These are phyloP conservation scores for Cirrhinus mrigala DNA, from an alignment of 2,797 vertebrate species.

Conservation along the genomic window DNA sequence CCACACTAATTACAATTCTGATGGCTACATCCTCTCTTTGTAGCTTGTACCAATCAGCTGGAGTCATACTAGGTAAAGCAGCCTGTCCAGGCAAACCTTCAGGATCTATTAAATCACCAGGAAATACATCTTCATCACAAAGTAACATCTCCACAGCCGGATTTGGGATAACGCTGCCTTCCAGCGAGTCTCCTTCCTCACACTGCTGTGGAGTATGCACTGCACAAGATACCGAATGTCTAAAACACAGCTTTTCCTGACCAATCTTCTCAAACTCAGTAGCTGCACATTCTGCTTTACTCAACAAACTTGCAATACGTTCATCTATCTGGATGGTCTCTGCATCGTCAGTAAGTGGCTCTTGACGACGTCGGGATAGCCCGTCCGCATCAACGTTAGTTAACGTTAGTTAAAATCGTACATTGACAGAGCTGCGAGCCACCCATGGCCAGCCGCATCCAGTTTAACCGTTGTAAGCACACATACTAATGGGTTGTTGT, in stretches of 20 bases:
- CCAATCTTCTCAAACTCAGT: background rate
- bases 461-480: too few relatives aligned
- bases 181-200: background rate
- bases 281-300: background rate
- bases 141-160: background rate
- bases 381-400: background rate
- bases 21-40: slow-evolving; percentile 15
- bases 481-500: too few relatives aligned
- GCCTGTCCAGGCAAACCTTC: background rate
- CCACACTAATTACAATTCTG: background rate
- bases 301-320: background rate
- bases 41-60: background rate
- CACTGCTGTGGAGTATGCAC: background rate
- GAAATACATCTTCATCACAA: background rate
- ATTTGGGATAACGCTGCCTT: background rate
- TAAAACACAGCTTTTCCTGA: background rate
- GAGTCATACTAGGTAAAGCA: background rate
- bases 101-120: background rate
- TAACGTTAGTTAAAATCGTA: too few relatives aligned
- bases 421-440: too few relatives aligned
- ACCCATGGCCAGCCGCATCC: too few relatives aligned
- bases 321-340: background rate
- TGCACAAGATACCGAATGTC: background rate
- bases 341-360: background rate
- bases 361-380: background rate